These are phyloP conservation scores for Mythimna impura DNA, from an alignment of 2,888 invertebrate genomes.

Conservation along the genomic window DNA sequence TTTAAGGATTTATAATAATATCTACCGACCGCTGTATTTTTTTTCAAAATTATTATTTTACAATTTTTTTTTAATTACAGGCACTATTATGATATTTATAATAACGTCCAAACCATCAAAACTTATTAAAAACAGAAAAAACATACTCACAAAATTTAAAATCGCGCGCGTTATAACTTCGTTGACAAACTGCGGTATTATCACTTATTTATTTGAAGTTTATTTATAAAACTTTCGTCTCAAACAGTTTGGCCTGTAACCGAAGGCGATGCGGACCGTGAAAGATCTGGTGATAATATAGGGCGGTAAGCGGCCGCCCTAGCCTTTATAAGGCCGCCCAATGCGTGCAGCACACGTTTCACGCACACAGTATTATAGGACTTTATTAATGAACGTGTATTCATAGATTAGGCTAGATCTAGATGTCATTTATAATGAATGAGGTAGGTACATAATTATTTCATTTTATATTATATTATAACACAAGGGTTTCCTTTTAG, in stretches of 20 bases:
- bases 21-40: background rate
- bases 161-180: constrained; percentile 29
- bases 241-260: constrained; percentile 44
- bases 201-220: constrained; percentile 47
- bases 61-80: background rate
- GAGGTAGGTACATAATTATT: background rate
- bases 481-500: background rate
- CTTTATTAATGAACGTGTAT: constrained; percentile 35
- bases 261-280: constrained; percentile 68
- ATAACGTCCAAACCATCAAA: background rate
- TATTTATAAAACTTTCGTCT: constrained; percentile 20
- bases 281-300: constrained; percentile 77
- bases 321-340: constrained; percentile 81
- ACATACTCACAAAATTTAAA: constrained; percentile 52
- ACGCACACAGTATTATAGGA: constrained; percentile 16
- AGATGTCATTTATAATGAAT: background rate
- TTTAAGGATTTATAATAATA: background rate
- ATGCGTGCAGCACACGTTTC: constrained; percentile 52
- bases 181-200: constrained; percentile 20
- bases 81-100: constrained; percentile 1
- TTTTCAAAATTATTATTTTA: background rate
- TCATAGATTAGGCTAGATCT: constrained; percentile 11
- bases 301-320: constrained; percentile 72
- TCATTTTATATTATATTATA: background rate
- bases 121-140: background rate